Percentiles rank a stretch among this genome's conserved stretches.
These are phyloP conservation scores for Rhinella marina DNA, from an alignment of 2,797 vertebrate genomes.

Conservation along the genomic window DNA sequence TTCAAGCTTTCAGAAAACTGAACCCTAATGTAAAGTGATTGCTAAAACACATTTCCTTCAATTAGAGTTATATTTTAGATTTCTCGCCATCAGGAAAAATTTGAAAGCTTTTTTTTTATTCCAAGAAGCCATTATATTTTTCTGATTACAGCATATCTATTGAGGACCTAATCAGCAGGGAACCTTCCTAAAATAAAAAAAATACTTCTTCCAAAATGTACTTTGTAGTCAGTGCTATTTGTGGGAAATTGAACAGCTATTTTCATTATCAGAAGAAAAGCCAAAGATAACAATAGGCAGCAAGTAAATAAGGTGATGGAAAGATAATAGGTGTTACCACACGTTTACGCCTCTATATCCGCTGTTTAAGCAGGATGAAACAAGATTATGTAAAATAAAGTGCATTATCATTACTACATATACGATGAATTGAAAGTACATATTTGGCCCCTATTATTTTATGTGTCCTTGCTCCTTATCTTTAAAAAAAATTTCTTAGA, in stretches of 20 bases:
- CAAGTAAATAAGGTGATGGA: slow-evolving; percentile 28
- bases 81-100: slow-evolving; percentile 25
- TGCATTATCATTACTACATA: background rate
- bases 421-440: background rate
- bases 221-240: slow-evolving; percentile 16
- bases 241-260: slow-evolving; percentile 31
- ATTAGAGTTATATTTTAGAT: slow-evolving; percentile 34
- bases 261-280: slow-evolving; percentile 38
- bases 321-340: background rate
- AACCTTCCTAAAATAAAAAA: slow-evolving; percentile 31
- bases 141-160: slow-evolving; percentile 23
- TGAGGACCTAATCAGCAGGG: slow-evolving; percentile 28
- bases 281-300: background rate
- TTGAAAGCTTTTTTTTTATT: slow-evolving; percentile 33
- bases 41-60: slow-evolving; percentile 25
- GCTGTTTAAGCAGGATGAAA: background rate
- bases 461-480: background rate
- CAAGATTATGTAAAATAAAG: slow-evolving; percentile 9
- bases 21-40: slow-evolving; percentile 46
- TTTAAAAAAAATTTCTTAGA: background rate
- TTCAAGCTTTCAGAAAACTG: slow-evolving; percentile 36
- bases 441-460: background rate
- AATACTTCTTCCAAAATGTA: slow-evolving; percentile 14
- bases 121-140: slow-evolving; percentile 17
- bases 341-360: background rate